phyloP scores from a whole-genome alignment of 2,113 vertebrate species.

The Butastur rufipennis region DNA sequence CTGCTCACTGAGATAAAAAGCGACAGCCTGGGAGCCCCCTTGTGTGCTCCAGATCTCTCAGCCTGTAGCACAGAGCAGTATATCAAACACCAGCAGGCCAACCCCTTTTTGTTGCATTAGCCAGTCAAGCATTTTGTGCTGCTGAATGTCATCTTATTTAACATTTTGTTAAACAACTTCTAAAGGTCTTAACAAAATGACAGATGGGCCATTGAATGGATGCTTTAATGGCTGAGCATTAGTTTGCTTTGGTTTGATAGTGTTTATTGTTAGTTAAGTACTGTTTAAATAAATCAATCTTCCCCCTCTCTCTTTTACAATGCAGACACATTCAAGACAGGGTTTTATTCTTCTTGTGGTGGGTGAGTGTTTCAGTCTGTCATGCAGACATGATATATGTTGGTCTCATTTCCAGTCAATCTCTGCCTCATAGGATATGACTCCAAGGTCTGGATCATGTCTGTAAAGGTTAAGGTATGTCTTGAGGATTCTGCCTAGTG shows the following conservation, averaged over 20 bases:
- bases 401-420: neutral
- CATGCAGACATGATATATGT: neutral
- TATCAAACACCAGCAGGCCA: constrained; percentile 66
- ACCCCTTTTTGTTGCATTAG: constrained; percentile 69
- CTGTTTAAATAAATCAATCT: constrained; percentile 64
- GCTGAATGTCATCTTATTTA: constrained; percentile 80
- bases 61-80: constrained; percentile 57
- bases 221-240: constrained; percentile 69
- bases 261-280: constrained; percentile 75
- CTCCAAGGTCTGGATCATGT: neutral
- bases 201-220: constrained; percentile 71
- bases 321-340: neutral
- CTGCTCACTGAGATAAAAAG: constrained; percentile 65
- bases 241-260: constrained; percentile 67
- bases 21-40: constrained; percentile 50
- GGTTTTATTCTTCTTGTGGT: constrained; percentile 3
- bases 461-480: neutral
- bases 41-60: constrained; percentile 40
- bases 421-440: neutral
- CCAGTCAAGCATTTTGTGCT: constrained; percentile 74
- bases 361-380: constrained; percentile 12
- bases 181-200: constrained; percentile 79
- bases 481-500: neutral
- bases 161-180: constrained; percentile 80
- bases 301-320: neutral